phyloP scores from a whole-genome alignment of 2,888 invertebrate genomes.

The Liopterus haemorrhoidalis region DNA sequence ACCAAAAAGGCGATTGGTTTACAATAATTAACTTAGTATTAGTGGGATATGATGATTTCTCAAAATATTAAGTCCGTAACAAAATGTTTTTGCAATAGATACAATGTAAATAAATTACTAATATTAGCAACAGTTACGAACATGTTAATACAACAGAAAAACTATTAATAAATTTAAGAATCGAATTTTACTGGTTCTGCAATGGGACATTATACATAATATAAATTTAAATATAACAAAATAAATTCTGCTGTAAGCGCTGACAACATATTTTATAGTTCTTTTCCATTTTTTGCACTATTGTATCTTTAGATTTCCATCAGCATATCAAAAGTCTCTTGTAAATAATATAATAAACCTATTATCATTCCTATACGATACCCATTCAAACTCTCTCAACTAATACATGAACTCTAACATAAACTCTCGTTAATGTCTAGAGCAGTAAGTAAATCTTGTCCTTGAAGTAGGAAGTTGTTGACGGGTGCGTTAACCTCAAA shows the following conservation, averaged over 20 bases:
- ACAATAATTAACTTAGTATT: no score
- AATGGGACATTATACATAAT: no score
- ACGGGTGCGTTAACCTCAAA: constrained; percentile 53
- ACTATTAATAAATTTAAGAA: no score
- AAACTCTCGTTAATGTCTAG: constrained; percentile 40
- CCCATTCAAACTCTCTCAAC: constrained; percentile 6
- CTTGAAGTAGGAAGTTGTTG: constrained; percentile 45
- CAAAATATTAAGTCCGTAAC: no score
- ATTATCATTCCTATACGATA: no score
- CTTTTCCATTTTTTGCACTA: neutral
- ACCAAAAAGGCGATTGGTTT: no score
- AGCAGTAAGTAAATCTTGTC: constrained; percentile 48
- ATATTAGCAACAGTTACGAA: no score
- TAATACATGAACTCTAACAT: constrained; percentile 14
- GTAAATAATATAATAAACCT: neutral
- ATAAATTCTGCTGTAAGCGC: neutral
- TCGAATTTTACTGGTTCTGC: no score
- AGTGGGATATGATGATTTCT: no score
- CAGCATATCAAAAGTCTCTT: neutral
- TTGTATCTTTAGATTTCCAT: neutral
- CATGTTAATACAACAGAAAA: no score
- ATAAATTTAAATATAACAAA: neutral
- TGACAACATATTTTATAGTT: neutral
- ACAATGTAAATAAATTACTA: no score
- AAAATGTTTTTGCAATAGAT: no score